phyloP scores from a whole-genome alignment of 2,113 vertebrate genomes.

The Microtus pennsylvanicus region DNA sequence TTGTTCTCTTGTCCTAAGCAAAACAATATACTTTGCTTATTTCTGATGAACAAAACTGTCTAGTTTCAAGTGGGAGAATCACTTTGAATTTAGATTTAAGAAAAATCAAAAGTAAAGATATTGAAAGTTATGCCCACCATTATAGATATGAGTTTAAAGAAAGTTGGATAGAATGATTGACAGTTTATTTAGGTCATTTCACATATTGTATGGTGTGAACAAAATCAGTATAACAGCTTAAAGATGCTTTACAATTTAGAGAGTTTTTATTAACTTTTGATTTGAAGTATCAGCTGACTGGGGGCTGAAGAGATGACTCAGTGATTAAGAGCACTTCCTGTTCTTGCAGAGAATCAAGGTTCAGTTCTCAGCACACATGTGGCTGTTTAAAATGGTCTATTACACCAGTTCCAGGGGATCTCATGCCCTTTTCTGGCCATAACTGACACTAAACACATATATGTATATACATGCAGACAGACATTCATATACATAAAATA shows the following conservation, averaged over 20 bases:
- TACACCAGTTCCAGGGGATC: background rate
- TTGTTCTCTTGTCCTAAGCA: background rate
- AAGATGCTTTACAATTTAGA: background rate
- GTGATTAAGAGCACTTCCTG: background rate
- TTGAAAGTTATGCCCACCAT: background rate
- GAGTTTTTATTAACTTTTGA: background rate
- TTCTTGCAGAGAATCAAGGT: background rate
- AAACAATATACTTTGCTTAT: background rate
- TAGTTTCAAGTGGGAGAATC: slow-evolving; percentile 19
- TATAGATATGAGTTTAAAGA: background rate
- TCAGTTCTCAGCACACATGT: background rate
- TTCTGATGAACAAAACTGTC: background rate
- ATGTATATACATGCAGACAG: background rate
- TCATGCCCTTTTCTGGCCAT: background rate
- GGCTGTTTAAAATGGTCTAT: background rate
- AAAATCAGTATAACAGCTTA: background rate
- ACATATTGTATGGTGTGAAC: background rate
- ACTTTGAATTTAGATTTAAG: background rate
- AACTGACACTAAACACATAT: too few relatives aligned
- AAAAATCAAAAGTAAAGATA: slow-evolving; percentile 15
- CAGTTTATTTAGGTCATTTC: background rate
- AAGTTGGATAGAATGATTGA: background rate
- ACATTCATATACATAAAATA: background rate
- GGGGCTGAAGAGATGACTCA: background rate
- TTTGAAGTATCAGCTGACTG: background rate